Conservation (phyloP, 2,113 vertebrate genomes). For the Trematomus loennbergii region DNA sequence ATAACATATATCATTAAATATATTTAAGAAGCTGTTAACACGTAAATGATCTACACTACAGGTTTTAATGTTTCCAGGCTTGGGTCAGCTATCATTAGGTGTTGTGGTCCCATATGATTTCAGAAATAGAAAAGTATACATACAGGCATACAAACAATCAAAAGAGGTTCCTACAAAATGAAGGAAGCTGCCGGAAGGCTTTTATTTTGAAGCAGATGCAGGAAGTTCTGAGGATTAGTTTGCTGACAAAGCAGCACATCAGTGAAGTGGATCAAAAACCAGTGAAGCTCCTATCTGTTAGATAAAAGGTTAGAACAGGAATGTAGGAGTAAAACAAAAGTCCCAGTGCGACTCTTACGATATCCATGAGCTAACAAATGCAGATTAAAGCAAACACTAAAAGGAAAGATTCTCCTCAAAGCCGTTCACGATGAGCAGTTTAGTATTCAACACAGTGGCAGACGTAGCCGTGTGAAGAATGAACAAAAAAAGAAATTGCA, state of each 20-base stretch:
- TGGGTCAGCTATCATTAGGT: background rate
- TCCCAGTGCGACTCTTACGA: constrained; percentile 11
- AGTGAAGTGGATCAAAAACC: constrained; percentile 31
- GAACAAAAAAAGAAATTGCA: constrained; percentile 23
- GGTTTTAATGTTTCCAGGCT: background rate
- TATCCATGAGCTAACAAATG: constrained; percentile 41
- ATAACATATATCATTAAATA: background rate
- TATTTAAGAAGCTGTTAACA: background rate
- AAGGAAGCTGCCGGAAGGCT: constrained; percentile 21
- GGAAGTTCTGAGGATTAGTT: constrained; percentile 36
- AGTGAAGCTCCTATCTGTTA: constrained; percentile 24
- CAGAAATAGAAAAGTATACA: background rate
- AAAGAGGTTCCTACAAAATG: background rate
- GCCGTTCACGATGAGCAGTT: constrained; percentile 46
- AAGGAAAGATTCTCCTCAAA: constrained; percentile 44
- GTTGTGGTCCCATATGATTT: background rate
- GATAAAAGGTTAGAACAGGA: constrained; percentile 23
- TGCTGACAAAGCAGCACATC: constrained; percentile 43
- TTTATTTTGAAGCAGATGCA: constrained; percentile 51
- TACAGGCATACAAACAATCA: background rate
- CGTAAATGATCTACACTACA: background rate
- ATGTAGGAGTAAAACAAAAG: constrained; percentile 28
- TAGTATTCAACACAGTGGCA: constrained; percentile 37
- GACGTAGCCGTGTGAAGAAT: constrained; percentile 32
- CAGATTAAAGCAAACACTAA: constrained; percentile 58